These are phyloP conservation scores for Melanchra persicariae DNA, from an alignment of 2,888 invertebrate species.

Conservation along the genomic window DNA sequence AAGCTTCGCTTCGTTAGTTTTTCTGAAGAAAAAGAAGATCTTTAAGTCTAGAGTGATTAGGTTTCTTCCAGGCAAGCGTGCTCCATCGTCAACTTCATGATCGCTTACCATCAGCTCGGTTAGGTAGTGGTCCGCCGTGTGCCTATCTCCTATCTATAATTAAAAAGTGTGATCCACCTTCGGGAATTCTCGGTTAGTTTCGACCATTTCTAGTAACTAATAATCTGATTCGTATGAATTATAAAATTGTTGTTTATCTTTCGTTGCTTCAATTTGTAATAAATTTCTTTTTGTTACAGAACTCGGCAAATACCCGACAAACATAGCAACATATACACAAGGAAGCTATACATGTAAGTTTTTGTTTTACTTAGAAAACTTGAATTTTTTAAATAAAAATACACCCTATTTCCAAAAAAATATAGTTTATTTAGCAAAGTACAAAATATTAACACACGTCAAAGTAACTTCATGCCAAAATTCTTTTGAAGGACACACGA, in stretches of 20 bases:
- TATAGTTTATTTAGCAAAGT: not conserved
- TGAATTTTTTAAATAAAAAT: not conserved
- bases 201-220: not conserved
- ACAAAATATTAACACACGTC: not conserved
- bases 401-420: not conserved
- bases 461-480: too few relatives aligned
- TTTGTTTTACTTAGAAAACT: not conserved
- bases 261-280: not conserved
- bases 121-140: too few relatives aligned
- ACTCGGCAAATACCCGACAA: conserved; percentile 95
- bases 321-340: conserved; percentile 95
- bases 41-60: too few relatives aligned
- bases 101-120: too few relatives aligned
- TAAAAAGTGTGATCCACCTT: conserved; percentile 94
- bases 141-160: too few relatives aligned
- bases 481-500: not conserved
- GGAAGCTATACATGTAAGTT: conserved; percentile 97
- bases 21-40: too few relatives aligned
- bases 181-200: conserved; percentile 92
- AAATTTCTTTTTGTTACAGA: conserved; percentile 88
- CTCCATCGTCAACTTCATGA: too few relatives aligned
- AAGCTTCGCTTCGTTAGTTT: too few relatives aligned
- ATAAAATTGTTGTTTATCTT: too few relatives aligned
- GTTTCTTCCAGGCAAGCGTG: too few relatives aligned
- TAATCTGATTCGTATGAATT: not conserved